Evolutionary conservation across 2,797 vertebrate species (phyloP), one percentile per base, ranked within the genome.

Genomic region (Otolemur crassicaudatus): DNA sequence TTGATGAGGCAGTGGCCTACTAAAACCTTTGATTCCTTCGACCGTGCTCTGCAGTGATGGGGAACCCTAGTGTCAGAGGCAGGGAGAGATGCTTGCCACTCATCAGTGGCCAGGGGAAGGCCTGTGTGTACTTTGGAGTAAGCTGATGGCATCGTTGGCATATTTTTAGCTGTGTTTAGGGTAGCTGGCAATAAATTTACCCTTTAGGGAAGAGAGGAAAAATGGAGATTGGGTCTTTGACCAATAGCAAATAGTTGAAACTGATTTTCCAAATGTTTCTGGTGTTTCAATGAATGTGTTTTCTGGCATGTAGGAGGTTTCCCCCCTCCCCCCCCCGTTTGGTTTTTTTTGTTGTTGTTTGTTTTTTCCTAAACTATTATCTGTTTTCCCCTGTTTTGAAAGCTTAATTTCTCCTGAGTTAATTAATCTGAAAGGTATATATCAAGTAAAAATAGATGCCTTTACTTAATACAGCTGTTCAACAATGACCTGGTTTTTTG

Each of bases 341-440:
- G 40, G 40, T 77, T 29, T 90, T 79, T 29, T 67, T 13, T 53
- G 0, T 49, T 53, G 72, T 19, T 43, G 40, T 77, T 29, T 80
- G 53, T 90, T 90, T 79, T 31, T 34, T 20, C 56, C 13, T 56
- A 34, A 73, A 73, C 43, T 83, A 17, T 49, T 87, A 63, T 10
- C 29, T 79, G 10, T 96, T 93, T 81, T 6, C 60, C 31, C 20
- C 12, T 87, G 2, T 80, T 96, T 86, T 95, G 40, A 90, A 90
- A 87, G 37, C 82, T 86, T 17, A 5, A 7, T 75, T 80, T 53
- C 49, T 53, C 49, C 49, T 53, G 49, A 53, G 14, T 53, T 53
- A 53, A 53, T 53, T 53, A 53, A 69, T 73, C 25, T 84, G 63
- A 91, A 80, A 90, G 40, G 29, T 87, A 31, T 37, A 13, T 61